Evolutionary conservation across 2,797 vertebrate species (phyloP).

Genomic region (Columba guinea): DNA sequence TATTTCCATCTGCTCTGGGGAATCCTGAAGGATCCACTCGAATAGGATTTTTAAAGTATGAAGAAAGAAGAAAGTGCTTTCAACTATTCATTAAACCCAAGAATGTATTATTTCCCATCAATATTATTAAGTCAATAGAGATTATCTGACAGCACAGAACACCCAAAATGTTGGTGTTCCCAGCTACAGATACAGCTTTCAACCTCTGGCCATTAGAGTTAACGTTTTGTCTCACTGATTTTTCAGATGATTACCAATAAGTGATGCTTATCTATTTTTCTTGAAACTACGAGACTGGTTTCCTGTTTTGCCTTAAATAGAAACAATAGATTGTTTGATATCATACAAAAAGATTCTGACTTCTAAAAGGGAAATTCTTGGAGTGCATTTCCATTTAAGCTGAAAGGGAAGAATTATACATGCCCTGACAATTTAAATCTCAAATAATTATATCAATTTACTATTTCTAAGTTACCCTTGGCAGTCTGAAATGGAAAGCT

Average conservation of each 20-base stretch:
- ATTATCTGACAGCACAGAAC: background rate
- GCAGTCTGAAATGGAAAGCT: background rate
- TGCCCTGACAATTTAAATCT: background rate
- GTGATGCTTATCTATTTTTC: constrained; percentile 78
- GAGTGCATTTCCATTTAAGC: constrained; percentile 55
- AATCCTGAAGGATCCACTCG: background rate
- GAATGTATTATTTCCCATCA: constrained; percentile 16
- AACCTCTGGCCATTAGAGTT: constrained; percentile 53
- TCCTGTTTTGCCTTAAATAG: constrained; percentile 80
- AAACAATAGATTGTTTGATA: constrained; percentile 52
- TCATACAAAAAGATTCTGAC: constrained; percentile 9
- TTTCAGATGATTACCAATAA: constrained; percentile 75
- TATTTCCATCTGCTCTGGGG: background rate
- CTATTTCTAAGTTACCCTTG: background rate
- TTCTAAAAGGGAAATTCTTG: constrained; percentile 70
- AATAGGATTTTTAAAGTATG: background rate
- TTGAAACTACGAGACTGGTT: constrained; percentile 73
- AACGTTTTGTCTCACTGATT: constrained; percentile 61
- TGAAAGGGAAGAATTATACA: constrained; percentile 31
- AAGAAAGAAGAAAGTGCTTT: background rate
- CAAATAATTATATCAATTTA: background rate
- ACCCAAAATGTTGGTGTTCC: constrained; percentile 10
- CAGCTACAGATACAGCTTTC: background rate
- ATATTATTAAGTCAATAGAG: background rate
- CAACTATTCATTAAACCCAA: background rate